Evolutionary conservation across 1,140 invertebrate genomes (phyloP).

Genomic region (Psix sp.): DNA sequence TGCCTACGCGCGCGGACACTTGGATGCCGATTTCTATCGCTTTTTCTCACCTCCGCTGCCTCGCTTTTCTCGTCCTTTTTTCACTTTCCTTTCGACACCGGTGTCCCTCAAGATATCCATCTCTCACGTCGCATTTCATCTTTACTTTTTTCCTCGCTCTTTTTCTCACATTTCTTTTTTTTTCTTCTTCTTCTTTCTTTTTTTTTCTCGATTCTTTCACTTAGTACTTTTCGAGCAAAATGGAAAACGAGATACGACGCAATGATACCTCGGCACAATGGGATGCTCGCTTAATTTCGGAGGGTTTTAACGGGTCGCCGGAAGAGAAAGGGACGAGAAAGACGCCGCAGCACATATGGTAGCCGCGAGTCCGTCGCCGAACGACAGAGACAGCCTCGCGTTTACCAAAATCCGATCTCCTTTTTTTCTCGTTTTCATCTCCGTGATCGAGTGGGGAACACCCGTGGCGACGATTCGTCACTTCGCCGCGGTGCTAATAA

Average conservation of each 20-base stretch:
- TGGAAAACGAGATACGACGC: constrained; percentile 29
- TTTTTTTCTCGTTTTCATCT: constrained; percentile 14
- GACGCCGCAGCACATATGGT: constrained; percentile 28
- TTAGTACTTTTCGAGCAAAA: constrained; percentile 16
- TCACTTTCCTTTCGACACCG: constrained; percentile 6
- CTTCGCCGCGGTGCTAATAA: constrained; percentile 42
- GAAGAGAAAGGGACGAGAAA: constrained; percentile 24
- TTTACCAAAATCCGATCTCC: constrained; percentile 36
- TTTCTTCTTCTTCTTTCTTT: not conserved
- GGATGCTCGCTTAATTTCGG: constrained; percentile 40
- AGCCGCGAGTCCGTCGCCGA: constrained; percentile 26
- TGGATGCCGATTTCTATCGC: constrained; percentile 72
- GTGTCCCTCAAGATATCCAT: constrained; percentile 29
- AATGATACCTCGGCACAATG: constrained; percentile 45
- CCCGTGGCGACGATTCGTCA: constrained; percentile 53
- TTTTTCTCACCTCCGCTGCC: constrained; percentile 38
- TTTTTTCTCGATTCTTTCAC: not conserved
- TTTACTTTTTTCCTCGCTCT: constrained; percentile 6
- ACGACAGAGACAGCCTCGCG: constrained; percentile 7
- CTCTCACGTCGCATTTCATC: constrained; percentile 16
- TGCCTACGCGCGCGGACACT: constrained; percentile 67
- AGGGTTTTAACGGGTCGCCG: constrained; percentile 38
- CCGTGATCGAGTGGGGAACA: constrained; percentile 38
- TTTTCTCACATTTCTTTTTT: constrained; percentile 7
- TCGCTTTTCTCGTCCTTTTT: constrained; percentile 18